Evolutionary conservation across 2,888 invertebrate genomes (phyloP).

Genomic region (Lapara coniferarum): DNA sequence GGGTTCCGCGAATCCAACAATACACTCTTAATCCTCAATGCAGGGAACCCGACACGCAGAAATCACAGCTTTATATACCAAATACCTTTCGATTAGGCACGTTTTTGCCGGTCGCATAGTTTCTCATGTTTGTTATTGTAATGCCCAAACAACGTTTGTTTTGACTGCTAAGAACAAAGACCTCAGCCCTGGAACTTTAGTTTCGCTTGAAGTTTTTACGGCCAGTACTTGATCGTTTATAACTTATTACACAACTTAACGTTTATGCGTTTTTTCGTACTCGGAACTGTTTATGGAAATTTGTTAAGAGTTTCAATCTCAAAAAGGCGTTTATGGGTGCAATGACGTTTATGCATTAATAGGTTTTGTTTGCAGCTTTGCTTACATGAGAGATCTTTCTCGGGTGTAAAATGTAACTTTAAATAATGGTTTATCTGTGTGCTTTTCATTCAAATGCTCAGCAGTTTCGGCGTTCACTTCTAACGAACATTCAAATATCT

Average conservation of each 20-base stretch:
- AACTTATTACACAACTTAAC: slow-evolving; percentile 46
- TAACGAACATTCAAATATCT: too few species aligned
- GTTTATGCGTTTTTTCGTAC: slow-evolving; percentile 48
- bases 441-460: too few species aligned
- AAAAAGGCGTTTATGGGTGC: neutral
- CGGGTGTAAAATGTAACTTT: too few species aligned
- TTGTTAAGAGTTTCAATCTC: neutral
- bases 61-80: slow-evolving; percentile 60
- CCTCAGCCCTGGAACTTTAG: slow-evolving; percentile 57
- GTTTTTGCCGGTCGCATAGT: slow-evolving; percentile 58
- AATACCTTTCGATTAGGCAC: slow-evolving; percentile 68
- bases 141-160: slow-evolving; percentile 76
- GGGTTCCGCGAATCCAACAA: slow-evolving; percentile 64
- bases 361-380: too few species aligned
- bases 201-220: slow-evolving; percentile 70
- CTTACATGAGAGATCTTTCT: too few species aligned
- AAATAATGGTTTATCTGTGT: too few species aligned
- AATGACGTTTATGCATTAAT: neutral
- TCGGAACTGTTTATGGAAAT: slow-evolving; percentile 12
- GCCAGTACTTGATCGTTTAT: slow-evolving; percentile 57
- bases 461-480: too few species aligned
- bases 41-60: slow-evolving; percentile 62
- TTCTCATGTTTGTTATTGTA: slow-evolving; percentile 74
- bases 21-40: slow-evolving; percentile 68
- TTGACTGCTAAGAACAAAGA: slow-evolving; percentile 79